Evolutionary conservation across 2,113 vertebrate species (phyloP).

Genomic region (Coracopsis vasa): DNA sequence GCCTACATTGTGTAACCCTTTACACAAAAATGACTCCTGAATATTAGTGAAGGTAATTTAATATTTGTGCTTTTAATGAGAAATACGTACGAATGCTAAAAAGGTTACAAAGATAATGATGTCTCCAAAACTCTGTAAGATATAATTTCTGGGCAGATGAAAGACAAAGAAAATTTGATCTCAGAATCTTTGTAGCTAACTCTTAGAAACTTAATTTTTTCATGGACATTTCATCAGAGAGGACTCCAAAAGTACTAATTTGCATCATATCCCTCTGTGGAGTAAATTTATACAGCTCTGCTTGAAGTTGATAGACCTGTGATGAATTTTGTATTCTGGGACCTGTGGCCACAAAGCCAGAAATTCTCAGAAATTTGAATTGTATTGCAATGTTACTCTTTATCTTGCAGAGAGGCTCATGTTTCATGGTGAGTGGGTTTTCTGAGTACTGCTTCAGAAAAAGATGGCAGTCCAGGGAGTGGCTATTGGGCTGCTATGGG

Average conservation of each 20-base stretch:
- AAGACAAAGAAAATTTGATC: not conserved
- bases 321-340: not conserved
- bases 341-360: not conserved
- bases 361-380: not conserved
- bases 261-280: not conserved
- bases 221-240: not conserved
- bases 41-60: not conserved
- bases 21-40: not conserved
- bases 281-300: not conserved
- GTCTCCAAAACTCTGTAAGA: not conserved
- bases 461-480: not conserved
- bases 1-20: not conserved
- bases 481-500: not conserved
- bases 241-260: not conserved
- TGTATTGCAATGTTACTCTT: not conserved
- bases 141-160: not conserved
- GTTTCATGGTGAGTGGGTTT: not conserved
- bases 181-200: not conserved
- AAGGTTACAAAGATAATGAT: not conserved
- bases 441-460: not conserved
- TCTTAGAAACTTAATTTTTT: not conserved
- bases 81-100: not conserved
- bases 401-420: not conserved
- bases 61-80: not conserved
- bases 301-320: not conserved